Conservation (phyloP, 1,140 invertebrate genomes). For the Tribolium castaneum region DNA sequence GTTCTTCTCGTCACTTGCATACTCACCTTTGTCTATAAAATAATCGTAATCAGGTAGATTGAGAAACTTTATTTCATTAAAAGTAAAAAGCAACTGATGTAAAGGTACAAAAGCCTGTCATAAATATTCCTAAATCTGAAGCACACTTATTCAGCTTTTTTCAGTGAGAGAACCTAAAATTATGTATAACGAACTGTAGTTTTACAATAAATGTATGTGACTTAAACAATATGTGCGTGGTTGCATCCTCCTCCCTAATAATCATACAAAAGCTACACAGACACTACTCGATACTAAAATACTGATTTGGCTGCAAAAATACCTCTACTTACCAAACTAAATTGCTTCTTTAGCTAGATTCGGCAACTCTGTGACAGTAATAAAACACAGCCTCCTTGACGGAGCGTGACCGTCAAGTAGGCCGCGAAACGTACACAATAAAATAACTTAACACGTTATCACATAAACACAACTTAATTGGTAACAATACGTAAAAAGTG, state of each 20-base stretch:
- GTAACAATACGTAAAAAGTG: slow-evolving; percentile 17
- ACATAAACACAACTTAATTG: slow-evolving; percentile 21
- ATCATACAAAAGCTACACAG: slow-evolving; percentile 20
- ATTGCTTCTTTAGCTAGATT: background rate
- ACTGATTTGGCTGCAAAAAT: slow-evolving; percentile 39
- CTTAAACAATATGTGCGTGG: slow-evolving; percentile 16
- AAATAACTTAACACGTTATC: slow-evolving; percentile 29
- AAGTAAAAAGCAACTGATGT: slow-evolving; percentile 17
- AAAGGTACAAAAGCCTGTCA: slow-evolving; percentile 15
- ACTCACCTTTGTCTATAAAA: background rate
- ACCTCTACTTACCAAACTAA: background rate
- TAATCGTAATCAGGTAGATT: background rate
- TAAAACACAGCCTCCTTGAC: too few relatives aligned
- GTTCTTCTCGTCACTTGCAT: background rate
- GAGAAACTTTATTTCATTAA: slow-evolving; percentile 5
- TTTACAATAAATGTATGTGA: slow-evolving; percentile 15
- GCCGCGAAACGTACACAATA: background rate
- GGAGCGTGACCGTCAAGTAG: too few relatives aligned
- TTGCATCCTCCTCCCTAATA: background rate
- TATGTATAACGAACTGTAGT: background rate
- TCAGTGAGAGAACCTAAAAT: background rate
- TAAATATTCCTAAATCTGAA: background rate
- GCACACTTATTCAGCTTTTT: slow-evolving; percentile 1
- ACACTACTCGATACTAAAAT: background rate
- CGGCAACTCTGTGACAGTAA: too few relatives aligned